These are phyloP conservation scores for Omphaloscelis lunosa DNA, from an alignment of 2,888 invertebrate species.

Conservation along the genomic window DNA sequence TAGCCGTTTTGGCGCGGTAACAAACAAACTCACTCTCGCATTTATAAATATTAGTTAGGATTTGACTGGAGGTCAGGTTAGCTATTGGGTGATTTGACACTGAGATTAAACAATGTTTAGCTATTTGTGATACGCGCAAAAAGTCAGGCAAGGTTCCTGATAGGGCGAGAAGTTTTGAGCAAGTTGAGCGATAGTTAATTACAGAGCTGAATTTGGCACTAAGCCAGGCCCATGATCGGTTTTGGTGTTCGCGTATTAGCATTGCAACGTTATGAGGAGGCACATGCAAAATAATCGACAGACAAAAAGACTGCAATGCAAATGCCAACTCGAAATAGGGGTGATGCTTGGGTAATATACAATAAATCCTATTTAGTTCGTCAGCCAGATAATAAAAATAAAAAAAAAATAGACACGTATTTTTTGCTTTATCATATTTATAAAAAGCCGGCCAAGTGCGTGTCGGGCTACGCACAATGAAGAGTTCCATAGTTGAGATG, in stretches of 20 bases:
- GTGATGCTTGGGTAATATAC: too few relatives aligned
- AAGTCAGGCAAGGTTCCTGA: constrained; percentile 24
- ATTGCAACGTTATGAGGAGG: constrained; percentile 14
- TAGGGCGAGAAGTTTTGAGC: constrained; percentile 26
- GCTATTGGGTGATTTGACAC: constrained; percentile 30
- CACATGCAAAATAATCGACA: constrained; percentile 23
- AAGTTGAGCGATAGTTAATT: constrained; percentile 46
- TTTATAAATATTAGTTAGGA: too few relatives aligned
- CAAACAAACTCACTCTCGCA: too few relatives aligned
- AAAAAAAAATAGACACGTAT: too few relatives aligned
- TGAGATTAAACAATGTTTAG: constrained; percentile 16
- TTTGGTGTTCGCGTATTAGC: constrained; percentile 39
- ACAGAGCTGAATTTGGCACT: constrained; percentile 33
- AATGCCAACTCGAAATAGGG: constrained; percentile 1
- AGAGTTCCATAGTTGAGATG: too few relatives aligned
- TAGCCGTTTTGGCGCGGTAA: too few relatives aligned
- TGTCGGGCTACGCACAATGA: too few relatives aligned
- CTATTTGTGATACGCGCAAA: constrained; percentile 34
- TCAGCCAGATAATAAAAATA: too few relatives aligned
- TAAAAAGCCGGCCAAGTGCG: too few relatives aligned
- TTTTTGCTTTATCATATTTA: too few relatives aligned
- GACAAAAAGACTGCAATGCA: constrained; percentile 19
- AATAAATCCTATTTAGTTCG: too few relatives aligned
- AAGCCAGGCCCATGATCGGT: constrained; percentile 26
- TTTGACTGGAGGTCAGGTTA: constrained; percentile 37